phyloP scores from a whole-genome alignment of 2,113 vertebrate genomes.

The Ailurus styani region DNA sequence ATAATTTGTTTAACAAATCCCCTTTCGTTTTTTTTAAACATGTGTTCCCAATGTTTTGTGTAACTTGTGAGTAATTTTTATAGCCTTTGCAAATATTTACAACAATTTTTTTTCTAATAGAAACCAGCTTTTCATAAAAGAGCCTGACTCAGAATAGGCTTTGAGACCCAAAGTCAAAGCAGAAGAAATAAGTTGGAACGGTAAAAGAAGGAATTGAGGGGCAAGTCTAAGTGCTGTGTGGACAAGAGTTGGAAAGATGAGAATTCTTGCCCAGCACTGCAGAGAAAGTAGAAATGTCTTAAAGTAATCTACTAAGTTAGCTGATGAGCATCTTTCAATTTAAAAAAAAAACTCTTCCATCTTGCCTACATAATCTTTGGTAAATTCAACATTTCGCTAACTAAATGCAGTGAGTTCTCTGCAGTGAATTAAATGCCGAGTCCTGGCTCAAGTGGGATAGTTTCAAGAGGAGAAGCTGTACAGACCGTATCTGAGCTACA shows the following conservation, averaged over 20 bases:
- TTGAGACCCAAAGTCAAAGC: not conserved
- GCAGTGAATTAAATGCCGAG: not conserved
- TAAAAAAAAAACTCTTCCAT: not conserved
- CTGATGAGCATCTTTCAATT: not conserved
- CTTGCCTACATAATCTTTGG: not conserved
- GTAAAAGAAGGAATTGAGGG: not conserved
- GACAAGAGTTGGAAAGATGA: not conserved
- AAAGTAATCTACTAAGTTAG: not conserved
- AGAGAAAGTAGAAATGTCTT: not conserved
- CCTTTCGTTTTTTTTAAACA: not conserved
- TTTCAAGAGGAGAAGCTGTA: not conserved
- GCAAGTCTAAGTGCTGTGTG: not conserved
- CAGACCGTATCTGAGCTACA: not conserved
- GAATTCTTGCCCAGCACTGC: not conserved
- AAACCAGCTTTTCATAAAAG: not conserved
- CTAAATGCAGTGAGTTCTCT: not conserved
- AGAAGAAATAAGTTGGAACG: not conserved
- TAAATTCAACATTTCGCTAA: not conserved
- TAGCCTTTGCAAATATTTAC: not conserved
- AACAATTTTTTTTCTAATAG: not conserved
- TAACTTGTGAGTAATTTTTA: not conserved
- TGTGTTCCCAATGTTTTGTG: not conserved
- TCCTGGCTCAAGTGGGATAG: not conserved
- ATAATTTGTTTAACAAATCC: not conserved
- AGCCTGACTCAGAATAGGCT: not conserved